These are phyloP conservation scores for Papilio elwesi DNA, from an alignment of 2,888 invertebrate species.

Conservation along the genomic window DNA sequence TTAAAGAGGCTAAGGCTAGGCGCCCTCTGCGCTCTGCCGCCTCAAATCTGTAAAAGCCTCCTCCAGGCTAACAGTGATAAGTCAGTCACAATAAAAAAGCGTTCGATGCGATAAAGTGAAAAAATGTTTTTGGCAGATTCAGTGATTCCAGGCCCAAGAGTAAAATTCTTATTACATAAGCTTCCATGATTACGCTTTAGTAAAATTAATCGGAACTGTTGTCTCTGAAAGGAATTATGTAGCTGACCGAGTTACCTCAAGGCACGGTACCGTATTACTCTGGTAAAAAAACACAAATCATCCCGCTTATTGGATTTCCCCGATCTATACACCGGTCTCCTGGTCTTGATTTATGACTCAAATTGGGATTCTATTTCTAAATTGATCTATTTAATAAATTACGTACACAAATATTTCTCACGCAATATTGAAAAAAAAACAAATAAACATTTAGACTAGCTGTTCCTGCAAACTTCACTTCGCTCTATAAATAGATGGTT, in stretches of 20 bases:
- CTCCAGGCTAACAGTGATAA: too few species aligned
- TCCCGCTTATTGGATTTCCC: slow-evolving; percentile 29
- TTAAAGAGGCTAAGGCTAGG: too few species aligned
- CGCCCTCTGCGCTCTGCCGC: too few species aligned
- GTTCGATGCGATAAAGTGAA: too few species aligned
- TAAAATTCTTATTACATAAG: slow-evolving; percentile 16
- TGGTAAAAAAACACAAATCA: slow-evolving; percentile 36
- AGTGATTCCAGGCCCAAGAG: too few species aligned
- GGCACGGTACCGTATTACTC: slow-evolving; percentile 18
- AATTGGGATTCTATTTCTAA: slow-evolving; percentile 20
- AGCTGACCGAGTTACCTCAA: slow-evolving; percentile 35
- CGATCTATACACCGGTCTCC: slow-evolving; percentile 17
- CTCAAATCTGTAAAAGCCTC: too few species aligned
- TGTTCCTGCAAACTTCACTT: too few species aligned
- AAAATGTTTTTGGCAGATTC: too few species aligned
- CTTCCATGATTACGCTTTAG: slow-evolving; percentile 28
- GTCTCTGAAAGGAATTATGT: slow-evolving; percentile 10
- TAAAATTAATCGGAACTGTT: slow-evolving; percentile 28
- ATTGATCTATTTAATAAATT: slow-evolving; percentile 12
- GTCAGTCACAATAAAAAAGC: too few species aligned
- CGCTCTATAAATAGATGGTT: too few species aligned
- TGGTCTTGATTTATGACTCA: slow-evolving; percentile 26
- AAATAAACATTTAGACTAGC: too few species aligned
- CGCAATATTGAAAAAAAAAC: not conserved
- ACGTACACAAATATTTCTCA: not conserved